Evolutionary conservation across 2,888 invertebrate genomes (phyloP), one percentile per base, ranked within the genome.

Genomic region (Eupithecia abbreviata): DNA sequence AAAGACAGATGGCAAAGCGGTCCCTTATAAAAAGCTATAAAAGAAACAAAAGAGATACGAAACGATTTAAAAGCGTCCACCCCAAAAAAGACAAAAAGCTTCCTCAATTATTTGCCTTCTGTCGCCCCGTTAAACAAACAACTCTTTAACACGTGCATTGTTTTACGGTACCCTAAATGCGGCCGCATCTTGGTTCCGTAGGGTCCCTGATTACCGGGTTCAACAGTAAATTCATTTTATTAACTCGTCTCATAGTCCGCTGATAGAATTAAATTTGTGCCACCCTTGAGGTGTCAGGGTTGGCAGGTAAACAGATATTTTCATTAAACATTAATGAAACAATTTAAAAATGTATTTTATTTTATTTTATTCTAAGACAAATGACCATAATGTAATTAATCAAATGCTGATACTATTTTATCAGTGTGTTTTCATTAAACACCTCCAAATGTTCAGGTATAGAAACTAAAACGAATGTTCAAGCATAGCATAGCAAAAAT

Each of bases 221-320:
- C 90, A 88, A 89, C 85, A 87, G 88, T 89, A 89, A 92, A 93
- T 93, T 93, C 90, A 90, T 93, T 95, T 92, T 93, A 95, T 94
- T 93, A 94, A 95, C 92, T 94, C 92, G 90, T 93, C 93, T 93
- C 94, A 94, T 94, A 90, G 92, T 91, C 88, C 88, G 85, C 91
- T 92, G 92, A 94, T 93, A 93, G 91, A 95, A 94, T 95, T 93
- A 90, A 93, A 93, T 93, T 93, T 92, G 91, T 83, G 88, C 86
- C 89, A 89, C 91, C 92, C 91, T 86, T 90, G 80, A 78, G 73
- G 66, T 67, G 71, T 47, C 83, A 93, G 93, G 93, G 93, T 75
- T 93, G 91, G 41, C 83, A 74, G 42, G n/a, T 47, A 18, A 18
- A 13, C 30, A 68, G 45, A 68, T 68, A 45, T 67, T 42, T 67